Evolutionary conservation across 1,140 invertebrate genomes (phyloP), one percentile per base, ranked within the genome.

Genomic region (Papilio aristodemus): DNA sequence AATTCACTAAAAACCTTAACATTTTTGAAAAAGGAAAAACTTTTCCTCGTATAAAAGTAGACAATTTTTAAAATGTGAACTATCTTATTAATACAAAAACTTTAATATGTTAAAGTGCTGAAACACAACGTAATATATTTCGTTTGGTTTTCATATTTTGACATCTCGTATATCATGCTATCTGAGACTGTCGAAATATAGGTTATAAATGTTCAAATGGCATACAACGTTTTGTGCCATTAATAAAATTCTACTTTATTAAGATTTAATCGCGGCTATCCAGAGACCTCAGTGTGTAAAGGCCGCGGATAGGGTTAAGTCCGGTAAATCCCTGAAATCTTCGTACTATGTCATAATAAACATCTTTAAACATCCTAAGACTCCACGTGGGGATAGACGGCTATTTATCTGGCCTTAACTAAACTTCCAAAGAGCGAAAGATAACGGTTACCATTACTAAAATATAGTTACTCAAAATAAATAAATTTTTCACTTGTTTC

Each of bases 321-420:
- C 64, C 59, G 41, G 43, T 72, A 72, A 69, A 69, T 68, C 71
- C 67, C 43, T 60, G 58, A 69, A 69, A 69, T 67, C 71, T 67
- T 50, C 54, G 69, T 72, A 60, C 67, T 72, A 72, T 72, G 41
- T 72, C 59, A 72, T 63, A 72, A 69, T 72, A 63, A 67, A 59
- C 17, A 36, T 46, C 41, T 50, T 69, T 37, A 63, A 54, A 41
- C 14, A 50, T 36, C 41, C 43, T 62, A 54, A 68, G 39, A 36
- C 13, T 60, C 41, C 57, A 32, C 37, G 37, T 46, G 2, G 54
- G 19, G 27, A 14, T 57, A 64, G 46, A 60, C 32, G 43, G 38
- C 9, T 67, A 63, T 70, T 70, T 70, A 36, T 62, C 14, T 17
- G 10, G 25, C 36, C 60, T 37, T 19, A 25, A 63, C n/a, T 63